A percentile compares a stretch with the other conserved stretches of the same genome.
These are phyloP conservation scores for Argynnis bischoffii DNA, from an alignment of 2,888 invertebrate genomes.

Conservation along the genomic window DNA sequence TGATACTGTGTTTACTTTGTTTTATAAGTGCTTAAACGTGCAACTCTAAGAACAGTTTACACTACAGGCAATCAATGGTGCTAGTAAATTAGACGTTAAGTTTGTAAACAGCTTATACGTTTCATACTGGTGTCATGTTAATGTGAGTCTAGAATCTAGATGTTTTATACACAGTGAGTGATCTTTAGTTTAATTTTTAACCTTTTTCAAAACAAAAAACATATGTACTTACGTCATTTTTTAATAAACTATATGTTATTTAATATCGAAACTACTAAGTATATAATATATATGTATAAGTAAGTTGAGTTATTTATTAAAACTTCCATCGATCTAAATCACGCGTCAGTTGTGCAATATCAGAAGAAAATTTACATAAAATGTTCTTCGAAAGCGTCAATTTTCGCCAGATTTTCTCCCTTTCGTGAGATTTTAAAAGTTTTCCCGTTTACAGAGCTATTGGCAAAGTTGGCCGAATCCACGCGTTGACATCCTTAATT, in stretches of 20 bases:
- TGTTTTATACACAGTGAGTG: no score
- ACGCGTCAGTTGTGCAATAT: slow-evolving; percentile 2
- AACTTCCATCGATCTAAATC: neutral
- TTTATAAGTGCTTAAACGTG: slow-evolving; percentile 2
- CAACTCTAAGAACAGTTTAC: neutral
- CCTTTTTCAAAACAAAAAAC: no score
- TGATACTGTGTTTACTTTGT: slow-evolving; percentile 9
- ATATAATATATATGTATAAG: neutral
- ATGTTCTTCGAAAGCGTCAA: slow-evolving; percentile 23
- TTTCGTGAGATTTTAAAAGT: slow-evolving; percentile 36
- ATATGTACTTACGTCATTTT: no score
- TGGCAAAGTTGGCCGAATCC: slow-evolving; percentile 36
- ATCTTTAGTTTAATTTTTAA: no score
- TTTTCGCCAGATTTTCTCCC: slow-evolving; percentile 27
- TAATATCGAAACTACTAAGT: no score
- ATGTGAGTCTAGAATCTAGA: no score
- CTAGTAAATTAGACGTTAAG: slow-evolving; percentile 1
- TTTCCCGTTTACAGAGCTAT: slow-evolving; percentile 36
- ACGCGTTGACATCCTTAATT: slow-evolving; percentile 47
- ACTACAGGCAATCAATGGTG: slow-evolving; percentile 7
- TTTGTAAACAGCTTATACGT: slow-evolving; percentile 3
- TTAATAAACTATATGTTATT: no score
- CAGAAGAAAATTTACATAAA: slow-evolving; percentile 19
- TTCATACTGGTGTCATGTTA: neutral
- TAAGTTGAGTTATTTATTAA: neutral